These are phyloP conservation scores for Liasis olivaceus DNA, from an alignment of 2,797 vertebrate species.

Conservation along the genomic window DNA sequence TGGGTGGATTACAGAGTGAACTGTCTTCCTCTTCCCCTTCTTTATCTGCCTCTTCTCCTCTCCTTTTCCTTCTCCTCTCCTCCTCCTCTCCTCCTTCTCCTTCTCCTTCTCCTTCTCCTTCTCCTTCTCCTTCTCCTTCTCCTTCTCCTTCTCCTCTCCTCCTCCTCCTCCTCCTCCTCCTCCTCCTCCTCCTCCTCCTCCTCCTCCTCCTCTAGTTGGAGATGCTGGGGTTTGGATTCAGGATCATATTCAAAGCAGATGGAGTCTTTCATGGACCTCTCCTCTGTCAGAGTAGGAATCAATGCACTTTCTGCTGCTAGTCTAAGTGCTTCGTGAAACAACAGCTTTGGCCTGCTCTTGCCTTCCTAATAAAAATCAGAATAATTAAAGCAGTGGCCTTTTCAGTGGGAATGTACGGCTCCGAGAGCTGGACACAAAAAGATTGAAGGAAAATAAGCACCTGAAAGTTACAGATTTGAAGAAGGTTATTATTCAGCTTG, in stretches of 20 bases:
- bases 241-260: neutral
- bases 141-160: neutral
- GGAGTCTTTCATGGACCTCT: neutral
- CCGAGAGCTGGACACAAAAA: neutral
- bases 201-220: neutral
- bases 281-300: neutral
- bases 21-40: neutral
- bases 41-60: neutral
- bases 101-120: neutral
- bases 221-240: neutral
- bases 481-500: neutral
- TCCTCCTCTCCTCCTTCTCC: no score
- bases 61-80: neutral
- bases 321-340: neutral
- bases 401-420: neutral
- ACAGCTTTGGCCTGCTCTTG: neutral
- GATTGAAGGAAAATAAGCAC: neutral
- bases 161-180: neutral
- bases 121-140: neutral
- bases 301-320: neutral
- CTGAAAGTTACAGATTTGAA: neutral
- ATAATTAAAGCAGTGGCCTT: neutral
- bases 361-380: neutral
- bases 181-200: no score
- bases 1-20: neutral